A percentile compares a stretch with the other conserved stretches of the same genome.
phyloP scores from a whole-genome alignment of 2,888 invertebrate genomes.

The Biston stratarius region DNA sequence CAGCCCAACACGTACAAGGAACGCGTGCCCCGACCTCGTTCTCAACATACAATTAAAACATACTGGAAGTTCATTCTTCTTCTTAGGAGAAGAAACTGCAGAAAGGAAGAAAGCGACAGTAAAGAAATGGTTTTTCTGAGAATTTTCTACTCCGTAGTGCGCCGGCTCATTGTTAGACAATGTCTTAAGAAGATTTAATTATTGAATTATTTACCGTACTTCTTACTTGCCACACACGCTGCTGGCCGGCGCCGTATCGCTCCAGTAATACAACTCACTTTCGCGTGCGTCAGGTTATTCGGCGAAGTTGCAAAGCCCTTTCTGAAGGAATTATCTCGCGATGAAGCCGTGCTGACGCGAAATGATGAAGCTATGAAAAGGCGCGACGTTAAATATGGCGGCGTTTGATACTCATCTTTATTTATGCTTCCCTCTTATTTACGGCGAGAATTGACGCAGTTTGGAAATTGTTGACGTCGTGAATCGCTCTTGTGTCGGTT shows the following conservation, averaged over 20 bases:
- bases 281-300: neutral
- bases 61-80: no score
- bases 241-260: conserved; percentile 3
- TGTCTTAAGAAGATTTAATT: conserved; percentile 64
- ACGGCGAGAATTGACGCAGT: conserved; percentile 15
- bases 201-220: conserved; percentile 63
- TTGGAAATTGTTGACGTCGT: conserved; percentile 11
- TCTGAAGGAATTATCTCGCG: conserved; percentile 42
- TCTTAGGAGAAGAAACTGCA: no score
- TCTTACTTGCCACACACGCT: conserved; percentile 21
- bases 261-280: neutral
- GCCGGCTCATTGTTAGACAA: conserved; percentile 55
- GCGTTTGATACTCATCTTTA: conserved; percentile 38
- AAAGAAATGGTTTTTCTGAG: neutral
- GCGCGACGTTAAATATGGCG: conserved; percentile 38
- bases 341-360: conserved; percentile 40
- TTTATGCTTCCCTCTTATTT: conserved; percentile 25
- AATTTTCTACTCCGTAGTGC: neutral
- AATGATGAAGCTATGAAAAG: conserved; percentile 44
- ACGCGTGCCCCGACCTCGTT: no score
- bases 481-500: conserved; percentile 18
- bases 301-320: conserved; percentile 19
- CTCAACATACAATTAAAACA: no score
- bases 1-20: no score
- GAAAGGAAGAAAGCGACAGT: no score